phyloP scores from a whole-genome alignment of 2,797 vertebrate genomes.

The Eulemur albifrons region DNA sequence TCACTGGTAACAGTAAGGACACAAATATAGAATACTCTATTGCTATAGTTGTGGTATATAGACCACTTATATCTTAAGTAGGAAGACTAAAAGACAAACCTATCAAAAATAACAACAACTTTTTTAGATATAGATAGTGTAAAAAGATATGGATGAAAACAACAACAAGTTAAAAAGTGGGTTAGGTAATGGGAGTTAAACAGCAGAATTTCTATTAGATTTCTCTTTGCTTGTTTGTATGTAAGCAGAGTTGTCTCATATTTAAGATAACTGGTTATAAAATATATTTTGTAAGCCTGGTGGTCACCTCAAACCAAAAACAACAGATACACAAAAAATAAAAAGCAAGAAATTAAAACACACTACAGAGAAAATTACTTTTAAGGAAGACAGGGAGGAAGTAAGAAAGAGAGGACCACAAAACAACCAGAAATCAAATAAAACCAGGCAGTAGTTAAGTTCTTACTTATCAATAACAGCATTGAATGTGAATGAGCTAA shows the following conservation, averaged over 20 bases:
- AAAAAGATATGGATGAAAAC: background rate
- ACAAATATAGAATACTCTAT: background rate
- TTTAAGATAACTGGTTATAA: background rate
- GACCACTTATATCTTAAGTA: background rate
- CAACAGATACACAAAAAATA: background rate
- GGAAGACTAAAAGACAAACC: background rate
- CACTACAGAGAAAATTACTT: background rate
- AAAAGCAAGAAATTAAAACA: background rate
- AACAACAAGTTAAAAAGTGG: background rate
- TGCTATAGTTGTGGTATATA: background rate
- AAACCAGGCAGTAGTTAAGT: too few relatives aligned
- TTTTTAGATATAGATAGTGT: background rate
- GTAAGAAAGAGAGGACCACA: too few relatives aligned
- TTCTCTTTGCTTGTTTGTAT: background rate
- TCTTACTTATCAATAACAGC: too few relatives aligned
- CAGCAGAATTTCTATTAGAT: background rate
- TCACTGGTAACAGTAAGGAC: background rate
- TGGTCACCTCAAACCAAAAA: background rate
- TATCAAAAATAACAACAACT: background rate
- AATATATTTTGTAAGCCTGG: background rate
- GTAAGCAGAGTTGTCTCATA: background rate
- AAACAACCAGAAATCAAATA: too few relatives aligned
- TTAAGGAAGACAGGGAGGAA: background rate
- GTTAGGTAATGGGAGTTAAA: background rate
- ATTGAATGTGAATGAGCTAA: too few relatives aligned